phyloP scores from a whole-genome alignment of 2,888 invertebrate genomes.

The Napeogenes sylphis region DNA sequence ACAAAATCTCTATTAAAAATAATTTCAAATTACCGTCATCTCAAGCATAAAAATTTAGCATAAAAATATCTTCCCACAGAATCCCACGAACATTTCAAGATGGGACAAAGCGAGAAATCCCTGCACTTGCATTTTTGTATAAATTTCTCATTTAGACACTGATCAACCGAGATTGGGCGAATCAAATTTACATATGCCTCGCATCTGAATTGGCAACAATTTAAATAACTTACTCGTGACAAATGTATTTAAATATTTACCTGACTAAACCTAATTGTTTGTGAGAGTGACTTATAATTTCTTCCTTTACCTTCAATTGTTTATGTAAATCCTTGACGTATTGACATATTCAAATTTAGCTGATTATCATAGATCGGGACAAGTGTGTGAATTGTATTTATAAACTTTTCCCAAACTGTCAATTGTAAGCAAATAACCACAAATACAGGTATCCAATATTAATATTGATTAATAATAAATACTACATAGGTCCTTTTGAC shows the following conservation, averaged over 20 bases:
- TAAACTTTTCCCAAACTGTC: constrained; percentile 33
- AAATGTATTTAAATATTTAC: constrained; percentile 61
- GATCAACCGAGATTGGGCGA: constrained; percentile 60
- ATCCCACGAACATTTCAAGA: constrained; percentile 37
- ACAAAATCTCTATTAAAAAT: neutral
- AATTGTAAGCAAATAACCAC: constrained; percentile 1
- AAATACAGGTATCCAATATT: constrained; percentile 7
- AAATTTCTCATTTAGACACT: constrained; percentile 67
- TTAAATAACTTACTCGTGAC: constrained; percentile 69
- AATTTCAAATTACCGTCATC: neutral
- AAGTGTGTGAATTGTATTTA: constrained; percentile 35
- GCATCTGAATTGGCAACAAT: constrained; percentile 45
- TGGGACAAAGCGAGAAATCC: constrained; percentile 43
- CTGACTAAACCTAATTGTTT: constrained; percentile 58
- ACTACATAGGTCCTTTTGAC: neutral
- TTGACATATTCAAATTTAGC: constrained; percentile 37
- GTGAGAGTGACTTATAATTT: constrained; percentile 29
- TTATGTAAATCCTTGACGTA: constrained; percentile 34
- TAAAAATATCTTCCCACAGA: constrained; percentile 32
- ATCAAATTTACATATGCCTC: constrained; percentile 62
- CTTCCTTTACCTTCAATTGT: constrained; percentile 7
- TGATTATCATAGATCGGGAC: constrained; percentile 30
- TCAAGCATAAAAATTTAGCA: neutral
- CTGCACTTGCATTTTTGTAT: constrained; percentile 61
- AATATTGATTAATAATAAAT: constrained; percentile 5